phyloP scores from a whole-genome alignment of 2,113 vertebrate genomes.

The Pedionomus torquatus region DNA sequence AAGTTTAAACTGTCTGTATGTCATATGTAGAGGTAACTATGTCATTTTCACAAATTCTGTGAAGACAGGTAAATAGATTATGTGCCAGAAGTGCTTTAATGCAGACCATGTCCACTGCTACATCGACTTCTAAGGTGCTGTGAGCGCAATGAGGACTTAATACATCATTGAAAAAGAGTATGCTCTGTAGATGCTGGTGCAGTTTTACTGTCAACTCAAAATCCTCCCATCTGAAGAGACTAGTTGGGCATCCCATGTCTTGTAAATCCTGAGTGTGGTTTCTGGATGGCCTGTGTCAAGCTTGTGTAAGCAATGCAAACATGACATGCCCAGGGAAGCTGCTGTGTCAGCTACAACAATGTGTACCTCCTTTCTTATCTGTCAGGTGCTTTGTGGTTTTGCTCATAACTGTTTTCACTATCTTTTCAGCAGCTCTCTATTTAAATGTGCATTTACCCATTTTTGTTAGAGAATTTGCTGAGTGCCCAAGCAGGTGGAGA shows the following conservation, averaged over 20 bases:
- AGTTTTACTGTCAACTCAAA: not conserved
- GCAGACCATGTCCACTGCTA: not conserved
- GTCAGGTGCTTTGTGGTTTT: not conserved
- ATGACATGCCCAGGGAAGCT: not conserved
- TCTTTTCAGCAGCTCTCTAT: not conserved
- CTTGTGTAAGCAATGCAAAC: not conserved
- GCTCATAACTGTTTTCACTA: not conserved
- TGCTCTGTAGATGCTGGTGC: not conserved
- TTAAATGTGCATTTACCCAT: not conserved
- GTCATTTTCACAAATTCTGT: not conserved
- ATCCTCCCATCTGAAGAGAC: not conserved
- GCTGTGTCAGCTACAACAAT: not conserved
- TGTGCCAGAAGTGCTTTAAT: not conserved
- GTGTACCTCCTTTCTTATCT: not conserved
- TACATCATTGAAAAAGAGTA: not conserved
- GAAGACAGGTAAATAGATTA: not conserved
- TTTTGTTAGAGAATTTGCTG: not conserved
- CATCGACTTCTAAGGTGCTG: not conserved
- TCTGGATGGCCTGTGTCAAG: not conserved
- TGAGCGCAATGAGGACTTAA: not conserved
- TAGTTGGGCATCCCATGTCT: too few species aligned
- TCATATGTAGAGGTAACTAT: not conserved
- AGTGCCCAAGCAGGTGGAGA: not conserved
- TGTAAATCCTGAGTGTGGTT: not conserved
- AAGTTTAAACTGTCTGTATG: not conserved